phyloP scores from a whole-genome alignment of 2,888 invertebrate genomes.

The Micropterix aruncella region DNA sequence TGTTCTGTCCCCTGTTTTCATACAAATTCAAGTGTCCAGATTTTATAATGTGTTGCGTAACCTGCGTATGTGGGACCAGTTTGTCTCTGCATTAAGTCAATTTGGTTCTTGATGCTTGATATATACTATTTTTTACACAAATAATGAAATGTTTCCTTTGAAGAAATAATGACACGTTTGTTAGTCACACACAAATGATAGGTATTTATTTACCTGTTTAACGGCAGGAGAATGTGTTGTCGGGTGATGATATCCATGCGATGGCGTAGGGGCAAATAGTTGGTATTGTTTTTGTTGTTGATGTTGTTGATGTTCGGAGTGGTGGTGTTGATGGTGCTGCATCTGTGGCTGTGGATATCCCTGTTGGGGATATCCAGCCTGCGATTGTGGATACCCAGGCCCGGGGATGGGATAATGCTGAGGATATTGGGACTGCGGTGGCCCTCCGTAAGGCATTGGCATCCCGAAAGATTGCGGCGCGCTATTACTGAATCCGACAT shows the following conservation, averaged over 20 bases:
- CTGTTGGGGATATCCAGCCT: slow-evolving; percentile 7
- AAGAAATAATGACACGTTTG: too few relatives aligned
- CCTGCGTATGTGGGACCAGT: too few relatives aligned
- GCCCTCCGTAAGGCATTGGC: slow-evolving; percentile 28
- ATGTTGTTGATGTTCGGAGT: slow-evolving; percentile 13
- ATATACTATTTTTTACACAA: too few relatives aligned
- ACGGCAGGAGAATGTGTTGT: slow-evolving; percentile 3
- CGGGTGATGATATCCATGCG: too few relatives aligned
- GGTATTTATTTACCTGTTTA: slow-evolving; percentile 6
- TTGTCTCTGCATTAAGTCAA: too few relatives aligned
- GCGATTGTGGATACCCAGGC: slow-evolving; percentile 14
- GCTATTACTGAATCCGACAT: slow-evolving; percentile 32
- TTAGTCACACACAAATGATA: too few relatives aligned
- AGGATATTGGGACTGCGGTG: slow-evolving; percentile 14
- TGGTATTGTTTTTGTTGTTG: slow-evolving; percentile 12
- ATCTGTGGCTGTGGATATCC: slow-evolving; percentile 16
- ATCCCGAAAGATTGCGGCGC: slow-evolving; percentile 37
- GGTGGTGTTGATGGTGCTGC: slow-evolving; percentile 12
- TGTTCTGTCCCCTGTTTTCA: too few relatives aligned
- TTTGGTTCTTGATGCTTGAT: too few relatives aligned
- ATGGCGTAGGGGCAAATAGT: slow-evolving; percentile 8
- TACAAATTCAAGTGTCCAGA: too few relatives aligned
- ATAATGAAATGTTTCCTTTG: too few relatives aligned
- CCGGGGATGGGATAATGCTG: slow-evolving; percentile 8
- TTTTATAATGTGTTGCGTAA: too few relatives aligned